These are phyloP conservation scores for Bubo blakistoni DNA, from an alignment of 2,113 vertebrate genomes.

Conservation along the genomic window DNA sequence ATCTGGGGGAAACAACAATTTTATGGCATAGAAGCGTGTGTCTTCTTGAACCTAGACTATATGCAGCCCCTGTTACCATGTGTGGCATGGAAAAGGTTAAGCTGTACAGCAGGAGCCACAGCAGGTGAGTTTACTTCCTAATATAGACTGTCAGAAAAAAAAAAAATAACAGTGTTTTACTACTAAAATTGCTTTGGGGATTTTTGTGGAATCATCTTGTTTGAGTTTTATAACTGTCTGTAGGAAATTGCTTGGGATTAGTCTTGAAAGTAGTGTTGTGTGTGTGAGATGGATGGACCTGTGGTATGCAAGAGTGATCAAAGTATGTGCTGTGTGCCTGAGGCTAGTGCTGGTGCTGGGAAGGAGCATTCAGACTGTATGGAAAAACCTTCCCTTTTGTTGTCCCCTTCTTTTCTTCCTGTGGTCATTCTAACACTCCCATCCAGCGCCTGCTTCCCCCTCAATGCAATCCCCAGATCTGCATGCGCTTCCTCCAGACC, in stretches of 20 bases:
- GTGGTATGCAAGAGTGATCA: background rate
- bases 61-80: background rate
- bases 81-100: background rate
- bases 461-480: background rate
- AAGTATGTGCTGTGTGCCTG: rapidly evolving
- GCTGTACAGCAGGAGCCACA: background rate
- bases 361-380: background rate
- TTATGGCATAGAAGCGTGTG: background rate
- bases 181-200: background rate
- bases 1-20: background rate
- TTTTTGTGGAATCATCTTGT: constrained; percentile 28
- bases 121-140: background rate
- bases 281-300: background rate
- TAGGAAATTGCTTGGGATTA: constrained; percentile 36
- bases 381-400: background rate
- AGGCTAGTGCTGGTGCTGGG: background rate
- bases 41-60: background rate
- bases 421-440: background rate
- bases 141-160: background rate
- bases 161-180: background rate
- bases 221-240: background rate
- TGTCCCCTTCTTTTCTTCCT: background rate
- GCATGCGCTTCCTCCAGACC: rapidly evolving
- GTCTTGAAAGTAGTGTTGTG: background rate
- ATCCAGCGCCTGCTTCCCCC: background rate